Evolutionary conservation across 2,888 invertebrate species (phyloP), one percentile per base, ranked within the genome.

Genomic region (Euclidia mi): DNA sequence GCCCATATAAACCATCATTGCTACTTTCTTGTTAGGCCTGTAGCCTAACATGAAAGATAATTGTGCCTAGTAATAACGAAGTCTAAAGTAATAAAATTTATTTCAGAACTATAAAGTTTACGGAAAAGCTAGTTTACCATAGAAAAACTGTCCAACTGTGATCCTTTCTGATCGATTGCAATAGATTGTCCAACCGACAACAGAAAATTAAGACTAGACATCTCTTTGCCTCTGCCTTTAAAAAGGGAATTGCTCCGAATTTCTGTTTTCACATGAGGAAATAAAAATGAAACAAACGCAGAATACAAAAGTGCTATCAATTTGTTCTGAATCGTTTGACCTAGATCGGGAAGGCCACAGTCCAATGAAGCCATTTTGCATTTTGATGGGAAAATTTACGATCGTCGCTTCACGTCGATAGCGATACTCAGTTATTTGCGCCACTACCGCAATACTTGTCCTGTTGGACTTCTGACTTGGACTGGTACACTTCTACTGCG

Each of bases 341-440:
- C 93, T 88, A 91, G 86, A 93, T 92, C 85, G 85, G 67, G 76
- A 84, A 91, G 91, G 92, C 91, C 87, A 91, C 90, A 90, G 89
- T 90, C 89, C 93, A 93, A 92, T 93, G 94, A 92, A 93, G 89
- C 89, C 91, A 90, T 94, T 94, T 94, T 94, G 94, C 93, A 94
- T 94, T 92, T 93, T 93, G 92, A 93, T 93, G 87, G 90, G 84
- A 81, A 90, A 93, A 92, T 94, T 93, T 91, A 92, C 90, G 91
- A 90, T 86, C 82, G 87, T 81, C 85, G 82, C 85, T 88, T 84
- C 81, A 81, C 82, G 84, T 82, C 86, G 85, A 88, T 88, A 81
- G 80, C 81, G 65, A 53, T 67, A 79, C 81, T 81, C 84, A 89
- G 89, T 89, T 90, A 91, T 89, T 87, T 84, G 82, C 81, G 75